Evolutionary conservation across 2,113 vertebrate genomes (phyloP), one percentile per base, ranked within the genome.

Genomic region (Bubo bubo): DNA sequence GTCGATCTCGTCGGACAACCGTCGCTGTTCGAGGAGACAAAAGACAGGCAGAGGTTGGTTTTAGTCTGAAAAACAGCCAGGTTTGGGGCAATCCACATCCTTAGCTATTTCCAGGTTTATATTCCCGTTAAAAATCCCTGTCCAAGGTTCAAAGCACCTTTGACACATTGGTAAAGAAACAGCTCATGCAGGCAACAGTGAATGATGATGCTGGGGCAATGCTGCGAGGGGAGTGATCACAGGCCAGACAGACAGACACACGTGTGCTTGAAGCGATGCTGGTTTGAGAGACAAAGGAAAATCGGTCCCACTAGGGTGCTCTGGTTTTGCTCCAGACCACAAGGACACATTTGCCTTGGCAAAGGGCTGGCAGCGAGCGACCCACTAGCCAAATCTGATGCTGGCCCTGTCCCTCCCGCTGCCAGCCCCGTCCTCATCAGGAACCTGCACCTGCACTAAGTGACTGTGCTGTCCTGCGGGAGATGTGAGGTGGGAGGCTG

Each of bases 1-100:
- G 92, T 99, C 99, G 10, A 99, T 99, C 98, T 99, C 99, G 6
- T 99, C 99, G 2, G 99, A 99, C 94, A 99, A 97, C 52, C 99
- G 98, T 88, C 99, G 99, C 99, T 99, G 97, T 94, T 72, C 1
- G 67, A 68, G 87, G 90, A 91, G 77, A 87, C 16, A 87, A 47
- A 58, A 92, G 30, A 88, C 56, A 74, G 56, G 64, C 27, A 68
- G 63, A 74, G 80, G 8, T 88, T 74, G 80, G 79, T 12, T 86
- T 95, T 58, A 70, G 66, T 55, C 84, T 72, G 74, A 23, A 24
- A 21, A 81, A 60, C 39, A 60, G 59, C 43, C 60, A 49, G 21
- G 10, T 27, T n/a, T 35, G 49, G 79, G 62, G 35, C 20, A 53
- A 66, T 4, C 68, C 63, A 50, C 21, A 35, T 39, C 53, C 45